Evolutionary conservation across 2,888 invertebrate genomes (phyloP).

Genomic region (Corythucha ciliata): DNA sequence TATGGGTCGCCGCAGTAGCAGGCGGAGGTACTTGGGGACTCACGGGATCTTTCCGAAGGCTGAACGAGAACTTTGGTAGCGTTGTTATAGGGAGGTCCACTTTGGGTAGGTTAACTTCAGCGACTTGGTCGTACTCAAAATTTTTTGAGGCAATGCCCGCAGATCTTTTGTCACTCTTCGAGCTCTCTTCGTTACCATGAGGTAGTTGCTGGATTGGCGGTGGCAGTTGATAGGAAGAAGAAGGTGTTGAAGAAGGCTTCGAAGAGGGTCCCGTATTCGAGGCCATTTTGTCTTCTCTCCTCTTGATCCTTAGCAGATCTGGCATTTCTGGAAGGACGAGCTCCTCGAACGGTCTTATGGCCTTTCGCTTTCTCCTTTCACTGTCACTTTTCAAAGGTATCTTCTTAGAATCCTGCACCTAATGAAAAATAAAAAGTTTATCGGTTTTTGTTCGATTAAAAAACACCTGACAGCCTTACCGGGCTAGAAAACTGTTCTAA

Average conservation of each 20-base stretch:
- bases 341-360: conserved; percentile 31
- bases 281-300: conserved; percentile 50
- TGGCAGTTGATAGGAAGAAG: too few species aligned
- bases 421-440: conserved; percentile 6
- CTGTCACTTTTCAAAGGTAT: conserved; percentile 31
- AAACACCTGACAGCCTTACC: conserved; percentile 42
- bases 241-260: too few species aligned
- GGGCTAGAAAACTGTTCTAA: conserved; percentile 76
- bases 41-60: conserved; percentile 12
- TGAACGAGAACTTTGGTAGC: conserved; percentile 43
- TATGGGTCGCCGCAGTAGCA: background rate
- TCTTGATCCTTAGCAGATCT: conserved; percentile 52
- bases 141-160: too few species aligned
- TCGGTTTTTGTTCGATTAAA: too few species aligned
- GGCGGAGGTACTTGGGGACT: background rate
- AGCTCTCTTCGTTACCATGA: too few species aligned
- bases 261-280: too few species aligned
- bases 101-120: conserved; percentile 38
- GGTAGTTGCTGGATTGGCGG: too few species aligned
- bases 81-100: conserved; percentile 49
- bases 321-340: conserved; percentile 51
- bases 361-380: conserved; percentile 27
- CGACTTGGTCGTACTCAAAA: conserved; percentile 22
- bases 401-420: conserved; percentile 35
- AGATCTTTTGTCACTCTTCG: too few species aligned